Conservation (phyloP, 2,888 invertebrate species). For the Harmothoe impar region DNA sequence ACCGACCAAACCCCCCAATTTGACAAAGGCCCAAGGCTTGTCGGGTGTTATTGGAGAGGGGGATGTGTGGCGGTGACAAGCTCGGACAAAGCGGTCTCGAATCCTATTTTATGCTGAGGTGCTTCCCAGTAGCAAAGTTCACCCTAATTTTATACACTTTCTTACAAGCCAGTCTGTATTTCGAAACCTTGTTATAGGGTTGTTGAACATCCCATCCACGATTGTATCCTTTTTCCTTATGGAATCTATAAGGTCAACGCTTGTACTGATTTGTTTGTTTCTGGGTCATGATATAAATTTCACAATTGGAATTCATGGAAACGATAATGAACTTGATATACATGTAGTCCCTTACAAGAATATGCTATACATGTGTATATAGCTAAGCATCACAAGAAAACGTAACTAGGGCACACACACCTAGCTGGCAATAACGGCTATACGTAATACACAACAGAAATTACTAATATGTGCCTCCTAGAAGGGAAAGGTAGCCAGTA, state of each 20-base stretch:
- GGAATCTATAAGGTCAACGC: background rate
- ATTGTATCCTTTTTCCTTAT: background rate
- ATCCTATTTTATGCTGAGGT: slow-evolving; percentile 22
- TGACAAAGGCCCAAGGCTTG: slow-evolving; percentile 14
- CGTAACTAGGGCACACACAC: no score
- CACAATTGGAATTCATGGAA: no score
- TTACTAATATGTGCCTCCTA: no score
- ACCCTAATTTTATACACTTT: slow-evolving; percentile 42
- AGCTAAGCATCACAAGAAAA: no score
- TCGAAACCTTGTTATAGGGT: background rate
- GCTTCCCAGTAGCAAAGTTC: slow-evolving; percentile 21
- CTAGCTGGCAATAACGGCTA: no score
- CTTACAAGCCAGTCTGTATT: slow-evolving; percentile 13
- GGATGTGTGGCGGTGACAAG: slow-evolving; percentile 11
- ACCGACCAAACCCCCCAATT: slow-evolving; percentile 30
- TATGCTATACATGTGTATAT: no score
- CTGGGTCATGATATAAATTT: no score
- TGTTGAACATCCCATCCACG: background rate
- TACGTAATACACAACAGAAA: no score
- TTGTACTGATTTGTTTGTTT: no score
- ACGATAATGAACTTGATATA: no score
- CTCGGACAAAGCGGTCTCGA: background rate
- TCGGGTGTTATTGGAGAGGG: background rate
- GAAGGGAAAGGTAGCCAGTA: no score
- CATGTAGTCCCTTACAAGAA: no score